Evolutionary conservation across 2,888 invertebrate species (phyloP).

Genomic region (Oscheius sp.): DNA sequence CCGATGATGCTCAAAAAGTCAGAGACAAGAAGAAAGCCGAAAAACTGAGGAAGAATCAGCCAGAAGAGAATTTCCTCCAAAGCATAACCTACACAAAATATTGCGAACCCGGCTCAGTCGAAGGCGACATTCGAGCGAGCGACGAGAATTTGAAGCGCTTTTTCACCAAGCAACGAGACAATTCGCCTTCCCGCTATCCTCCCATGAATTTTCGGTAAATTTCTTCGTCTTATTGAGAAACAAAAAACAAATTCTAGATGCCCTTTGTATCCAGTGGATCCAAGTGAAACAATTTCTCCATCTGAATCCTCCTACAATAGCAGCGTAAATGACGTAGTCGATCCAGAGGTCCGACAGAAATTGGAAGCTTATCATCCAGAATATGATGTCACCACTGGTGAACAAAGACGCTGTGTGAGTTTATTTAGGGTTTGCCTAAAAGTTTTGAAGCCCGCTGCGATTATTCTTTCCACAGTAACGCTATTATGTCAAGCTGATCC

Average conservation of each 20-base stretch:
- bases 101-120: neutral
- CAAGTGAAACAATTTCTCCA: neutral
- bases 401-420: too few species aligned
- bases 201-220: neutral
- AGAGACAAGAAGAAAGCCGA: slow-evolving; percentile 36
- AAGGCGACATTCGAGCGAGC: slow-evolving; percentile 7
- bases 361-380: too few species aligned
- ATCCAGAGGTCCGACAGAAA: too few species aligned
- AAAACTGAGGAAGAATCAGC: slow-evolving; percentile 15
- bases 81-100: slow-evolving; percentile 13
- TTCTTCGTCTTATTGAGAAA: neutral
- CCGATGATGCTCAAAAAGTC: slow-evolving; percentile 41
- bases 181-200: slow-evolving; percentile 57
- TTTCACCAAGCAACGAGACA: slow-evolving; percentile 58
- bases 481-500: too few species aligned
- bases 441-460: too few species aligned
- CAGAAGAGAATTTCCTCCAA: neutral
- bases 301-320: too few species aligned
- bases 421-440: too few species aligned
- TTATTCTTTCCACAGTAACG: too few species aligned
- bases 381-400: too few species aligned
- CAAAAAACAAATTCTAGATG: slow-evolving; percentile 6
- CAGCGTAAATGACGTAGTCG: too few species aligned
- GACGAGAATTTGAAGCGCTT: slow-evolving; percentile 18
- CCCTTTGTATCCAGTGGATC: too few species aligned